Evolutionary conservation across 2,113 vertebrate species (phyloP), one percentile per base, ranked within the genome.

Genomic region (Hiodon tergisus): DNA sequence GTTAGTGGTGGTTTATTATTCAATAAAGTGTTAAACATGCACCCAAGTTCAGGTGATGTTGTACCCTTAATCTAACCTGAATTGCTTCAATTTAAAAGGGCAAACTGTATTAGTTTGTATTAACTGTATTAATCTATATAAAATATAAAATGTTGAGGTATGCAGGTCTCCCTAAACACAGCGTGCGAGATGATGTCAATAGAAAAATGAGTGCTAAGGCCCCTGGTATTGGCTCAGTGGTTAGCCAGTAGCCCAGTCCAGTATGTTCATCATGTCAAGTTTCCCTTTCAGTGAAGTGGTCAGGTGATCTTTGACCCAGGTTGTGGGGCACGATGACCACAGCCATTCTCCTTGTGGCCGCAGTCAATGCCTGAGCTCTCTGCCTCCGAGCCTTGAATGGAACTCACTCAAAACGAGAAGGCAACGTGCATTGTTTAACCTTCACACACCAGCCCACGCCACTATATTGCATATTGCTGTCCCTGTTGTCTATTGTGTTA

Each of bases 401-500:
- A 73, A 79, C 61, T 79, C 58, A 31, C 31, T 31, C 31, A 31
- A 31, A 31, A 31, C 31, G 31, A 31, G 55, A 68, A 74, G 69
- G 62, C 6, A 52, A 52, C 61, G 58, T 74, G 71, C 74, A 78
- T 80, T 78, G 78, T 80, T 81, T 81, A 79, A 74, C 73, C 77
- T 74, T 71, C 58, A 67, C 73, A 76, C 17, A 31, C 59, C 79
- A 61, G 31, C 75, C 75, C 62, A 77, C 75, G 47, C 78, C 67
- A 54, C 60, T 79, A 51, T 76, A 76, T 66, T 71, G 72, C 77
- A 51, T 76, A 76, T 66, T 71, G 72, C 77, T 75, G 59, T 71
- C 4, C 31, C 57, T 57, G 58, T 71, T 73, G 75, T 74, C 74
- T 72, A 78, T 74, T 81, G 78, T 75, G 72, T 50, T 4, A 9